phyloP scores from a whole-genome alignment of 2,113 vertebrate genomes.

The Misgurnus anguillicaudatus region DNA sequence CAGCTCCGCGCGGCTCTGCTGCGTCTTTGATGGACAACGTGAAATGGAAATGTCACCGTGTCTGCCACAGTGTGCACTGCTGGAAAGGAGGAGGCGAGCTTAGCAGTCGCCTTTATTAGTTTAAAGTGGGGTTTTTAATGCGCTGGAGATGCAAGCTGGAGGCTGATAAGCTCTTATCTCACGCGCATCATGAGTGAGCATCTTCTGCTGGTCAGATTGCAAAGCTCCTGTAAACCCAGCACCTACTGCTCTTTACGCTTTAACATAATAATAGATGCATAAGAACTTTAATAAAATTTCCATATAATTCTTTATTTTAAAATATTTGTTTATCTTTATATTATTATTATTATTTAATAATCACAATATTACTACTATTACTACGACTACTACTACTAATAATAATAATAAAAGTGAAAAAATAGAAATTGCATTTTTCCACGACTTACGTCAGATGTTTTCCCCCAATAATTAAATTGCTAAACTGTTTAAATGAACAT shows the following conservation, averaged over 20 bases:
- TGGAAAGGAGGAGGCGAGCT: constrained; percentile 46
- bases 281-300: constrained; percentile 8
- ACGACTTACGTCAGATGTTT: no score
- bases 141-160: constrained; percentile 51
- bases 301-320: background rate
- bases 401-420: no score
- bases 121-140: constrained; percentile 55
- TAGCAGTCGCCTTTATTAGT: constrained; percentile 55
- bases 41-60: constrained; percentile 59
- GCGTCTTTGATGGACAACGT: constrained; percentile 50
- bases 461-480: no score
- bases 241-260: constrained; percentile 51
- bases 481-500: constrained; percentile 32
- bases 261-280: constrained; percentile 50
- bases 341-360: no score
- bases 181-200: constrained; percentile 53
- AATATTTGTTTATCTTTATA: no score
- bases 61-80: constrained; percentile 41
- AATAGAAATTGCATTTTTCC: no score
- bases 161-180: constrained; percentile 63
- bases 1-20: constrained; percentile 7
- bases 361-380: no score
- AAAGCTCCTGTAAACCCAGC: constrained; percentile 22
- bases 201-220: constrained; percentile 42
- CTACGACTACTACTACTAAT: no score